Conservation (phyloP, 2,797 vertebrate genomes). For the Dipus sagitta region DNA sequence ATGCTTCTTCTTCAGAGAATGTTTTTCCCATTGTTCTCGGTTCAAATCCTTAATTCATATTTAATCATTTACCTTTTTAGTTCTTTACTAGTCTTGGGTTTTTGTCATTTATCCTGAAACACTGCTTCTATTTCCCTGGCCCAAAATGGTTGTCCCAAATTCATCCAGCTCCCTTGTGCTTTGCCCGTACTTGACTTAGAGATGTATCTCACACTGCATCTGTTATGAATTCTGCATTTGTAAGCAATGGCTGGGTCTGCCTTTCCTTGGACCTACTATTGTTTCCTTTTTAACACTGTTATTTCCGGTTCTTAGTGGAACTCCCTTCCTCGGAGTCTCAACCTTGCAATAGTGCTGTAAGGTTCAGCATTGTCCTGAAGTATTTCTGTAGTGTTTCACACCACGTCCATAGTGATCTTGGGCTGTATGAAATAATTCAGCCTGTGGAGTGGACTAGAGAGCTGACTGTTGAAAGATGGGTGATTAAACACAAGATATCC, state of each 20-base stretch:
- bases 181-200: neutral
- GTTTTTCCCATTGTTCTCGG: neutral
- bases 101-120: neutral
- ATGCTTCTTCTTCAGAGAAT: neutral
- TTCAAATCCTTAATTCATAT: neutral
- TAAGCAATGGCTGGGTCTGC: neutral
- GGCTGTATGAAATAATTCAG: neutral
- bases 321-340: neutral
- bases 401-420: neutral
- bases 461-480: neutral
- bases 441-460: neutral
- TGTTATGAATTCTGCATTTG: neutral
- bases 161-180: neutral
- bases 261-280: neutral
- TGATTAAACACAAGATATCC: conserved; percentile 46
- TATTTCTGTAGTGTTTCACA: neutral
- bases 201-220: neutral
- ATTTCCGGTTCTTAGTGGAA: neutral
- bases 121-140: neutral
- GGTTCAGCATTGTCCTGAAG: neutral
- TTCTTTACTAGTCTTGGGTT: neutral
- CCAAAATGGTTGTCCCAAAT: neutral
- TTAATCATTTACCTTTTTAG: neutral
- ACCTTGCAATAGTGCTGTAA: neutral
- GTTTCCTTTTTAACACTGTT: neutral